Percentiles rank a stretch among this genome's conserved stretches.
Evolutionary conservation across 2,888 invertebrate genomes (phyloP).

Genomic region (Drosophila flavopinicola): DNA sequence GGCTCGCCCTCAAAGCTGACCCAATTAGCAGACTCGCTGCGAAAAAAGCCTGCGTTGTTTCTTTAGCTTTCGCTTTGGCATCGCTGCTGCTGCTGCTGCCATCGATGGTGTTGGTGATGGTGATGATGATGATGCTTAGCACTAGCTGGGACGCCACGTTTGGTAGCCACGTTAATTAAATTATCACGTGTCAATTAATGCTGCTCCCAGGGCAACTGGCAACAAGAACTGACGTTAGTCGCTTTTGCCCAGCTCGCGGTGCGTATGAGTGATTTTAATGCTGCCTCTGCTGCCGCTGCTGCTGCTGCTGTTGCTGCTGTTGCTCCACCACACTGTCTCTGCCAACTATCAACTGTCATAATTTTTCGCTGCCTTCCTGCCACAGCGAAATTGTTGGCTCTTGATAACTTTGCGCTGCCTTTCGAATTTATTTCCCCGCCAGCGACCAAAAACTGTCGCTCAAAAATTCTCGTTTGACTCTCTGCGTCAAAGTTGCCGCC

Average conservation of each 20-base stretch:
- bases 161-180: conserved; percentile 74
- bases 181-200: conserved; percentile 78
- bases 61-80: conserved; percentile 35
- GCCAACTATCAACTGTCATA: conserved; percentile 60
- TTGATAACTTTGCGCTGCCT: conserved; percentile 40
- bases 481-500: conserved; percentile 58
- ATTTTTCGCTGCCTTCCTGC: conserved; percentile 42
- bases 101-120: conserved; percentile 46
- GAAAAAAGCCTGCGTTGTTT: conserved; percentile 30
- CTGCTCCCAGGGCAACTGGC: conserved; percentile 50
- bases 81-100: conserved; percentile 17
- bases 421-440: conserved; percentile 38
- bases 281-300: conserved; percentile 6
- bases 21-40: conserved; percentile 63
- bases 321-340: conserved; percentile 25
- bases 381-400: conserved; percentile 39
- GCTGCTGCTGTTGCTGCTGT: background rate
- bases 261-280: conserved; percentile 67
- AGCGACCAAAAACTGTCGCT: conserved; percentile 56
- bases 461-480: conserved; percentile 65
- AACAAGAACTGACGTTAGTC: conserved; percentile 34
- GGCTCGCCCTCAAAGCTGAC: conserved; percentile 56
- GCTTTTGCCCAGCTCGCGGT: conserved; percentile 31
- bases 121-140: conserved; percentile 47
- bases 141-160: conserved; percentile 61